Conservation (phyloP, 2,888 invertebrate genomes). For the Rhaphigaster nebulosa region DNA sequence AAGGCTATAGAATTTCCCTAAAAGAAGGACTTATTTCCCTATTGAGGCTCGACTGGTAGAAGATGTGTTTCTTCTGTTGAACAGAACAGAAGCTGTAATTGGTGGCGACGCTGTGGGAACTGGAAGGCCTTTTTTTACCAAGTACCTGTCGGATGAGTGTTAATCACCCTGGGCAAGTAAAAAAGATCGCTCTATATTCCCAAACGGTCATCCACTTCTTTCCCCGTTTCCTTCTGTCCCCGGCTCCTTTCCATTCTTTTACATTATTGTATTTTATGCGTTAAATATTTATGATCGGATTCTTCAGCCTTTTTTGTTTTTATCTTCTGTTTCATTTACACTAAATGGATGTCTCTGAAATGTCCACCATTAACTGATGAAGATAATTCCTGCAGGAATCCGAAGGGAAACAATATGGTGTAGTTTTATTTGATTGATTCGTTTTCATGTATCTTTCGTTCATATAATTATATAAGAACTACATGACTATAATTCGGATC, state of each 20-base stretch:
- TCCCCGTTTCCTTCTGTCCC: neutral
- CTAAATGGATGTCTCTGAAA: neutral
- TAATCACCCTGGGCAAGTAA: conserved; percentile 8
- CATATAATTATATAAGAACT: too few species aligned
- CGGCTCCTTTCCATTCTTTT: neutral
- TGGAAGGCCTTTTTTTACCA: neutral
- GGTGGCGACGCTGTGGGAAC: conserved; percentile 10
- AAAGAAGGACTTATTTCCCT: neutral
- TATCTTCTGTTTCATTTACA: neutral
- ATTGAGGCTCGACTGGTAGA: neutral
- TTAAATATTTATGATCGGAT: neutral
- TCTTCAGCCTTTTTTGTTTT: conserved; percentile 5
- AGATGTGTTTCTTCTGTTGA: neutral
- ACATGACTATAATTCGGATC: too few species aligned
- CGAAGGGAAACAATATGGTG: neutral
- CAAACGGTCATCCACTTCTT: conserved; percentile 11
- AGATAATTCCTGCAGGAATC: neutral
- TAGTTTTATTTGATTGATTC: too few species aligned
- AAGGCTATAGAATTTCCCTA: neutral
- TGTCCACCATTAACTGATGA: neutral
- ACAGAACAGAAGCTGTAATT: conserved; percentile 2
- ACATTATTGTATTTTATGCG: conserved; percentile 26
- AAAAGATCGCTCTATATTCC: conserved; percentile 41
- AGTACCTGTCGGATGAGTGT: conserved; percentile 19
- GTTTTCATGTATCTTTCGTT: too few species aligned